phyloP scores from a whole-genome alignment of 2,113 vertebrate species.

The Megalops atlanticus region DNA sequence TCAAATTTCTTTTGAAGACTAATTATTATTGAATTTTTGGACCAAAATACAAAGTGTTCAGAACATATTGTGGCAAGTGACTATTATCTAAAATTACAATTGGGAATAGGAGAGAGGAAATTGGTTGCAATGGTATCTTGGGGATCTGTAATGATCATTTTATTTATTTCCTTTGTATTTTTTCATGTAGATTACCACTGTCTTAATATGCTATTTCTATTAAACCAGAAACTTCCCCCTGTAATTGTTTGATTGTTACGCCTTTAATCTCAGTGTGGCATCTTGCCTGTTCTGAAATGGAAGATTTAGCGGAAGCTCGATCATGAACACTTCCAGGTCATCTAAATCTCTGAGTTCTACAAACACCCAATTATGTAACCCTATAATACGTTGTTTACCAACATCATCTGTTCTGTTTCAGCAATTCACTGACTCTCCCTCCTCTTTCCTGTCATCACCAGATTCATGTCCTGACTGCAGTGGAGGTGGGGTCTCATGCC shows the following conservation, averaged over 20 bases:
- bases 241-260: neutral
- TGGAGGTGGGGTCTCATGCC: no score
- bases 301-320: no score
- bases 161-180: neutral
- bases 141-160: constrained; percentile 2
- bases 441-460: no score
- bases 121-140: neutral
- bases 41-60: neutral
- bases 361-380: no score
- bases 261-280: neutral
- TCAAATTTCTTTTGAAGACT: neutral
- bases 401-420: no score
- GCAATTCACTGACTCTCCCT: no score
- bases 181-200: neutral
- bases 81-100: neutral
- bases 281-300: constrained; percentile 1
- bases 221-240: neutral
- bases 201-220: neutral
- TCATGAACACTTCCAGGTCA: no score
- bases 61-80: neutral
- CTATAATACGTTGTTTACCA: no score
- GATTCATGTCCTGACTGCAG: no score
- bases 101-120: neutral
- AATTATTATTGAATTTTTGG: constrained; percentile 11
- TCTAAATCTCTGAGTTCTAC: no score